A percentile compares a stretch with the other conserved stretches of the same genome.
Evolutionary conservation across 2,113 vertebrate genomes (phyloP).

Genomic region (Aviceda subcristata): DNA sequence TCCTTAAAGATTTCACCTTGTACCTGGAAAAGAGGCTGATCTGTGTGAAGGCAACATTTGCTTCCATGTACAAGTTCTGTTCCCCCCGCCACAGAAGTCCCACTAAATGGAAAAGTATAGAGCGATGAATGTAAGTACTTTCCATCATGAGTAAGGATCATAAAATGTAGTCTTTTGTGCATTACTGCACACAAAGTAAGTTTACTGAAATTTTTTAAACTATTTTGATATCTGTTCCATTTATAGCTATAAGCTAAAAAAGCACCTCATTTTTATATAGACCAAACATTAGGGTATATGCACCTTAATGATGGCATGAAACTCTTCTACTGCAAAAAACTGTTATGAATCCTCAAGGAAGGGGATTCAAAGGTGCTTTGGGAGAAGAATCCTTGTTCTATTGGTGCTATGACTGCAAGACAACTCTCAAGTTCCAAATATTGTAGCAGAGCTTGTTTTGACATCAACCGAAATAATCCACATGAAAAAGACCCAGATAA

Average conservation of each 20-base stretch:
- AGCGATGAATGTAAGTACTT: fast-evolving
- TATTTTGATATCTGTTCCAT: background rate
- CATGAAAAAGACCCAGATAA: background rate
- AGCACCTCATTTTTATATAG: background rate
- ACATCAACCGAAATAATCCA: background rate
- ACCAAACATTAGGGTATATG: background rate
- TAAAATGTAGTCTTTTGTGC: background rate
- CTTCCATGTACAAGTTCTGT: background rate
- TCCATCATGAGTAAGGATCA: background rate
- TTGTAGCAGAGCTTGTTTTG: background rate
- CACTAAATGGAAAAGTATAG: background rate
- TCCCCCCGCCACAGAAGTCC: background rate
- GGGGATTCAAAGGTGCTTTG: background rate
- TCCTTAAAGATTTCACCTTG: background rate
- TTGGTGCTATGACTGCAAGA: background rate
- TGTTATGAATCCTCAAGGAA: background rate
- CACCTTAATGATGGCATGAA: background rate
- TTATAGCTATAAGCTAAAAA: background rate
- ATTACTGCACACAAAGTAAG: background rate
- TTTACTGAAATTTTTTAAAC: background rate
- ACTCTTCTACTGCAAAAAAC: background rate
- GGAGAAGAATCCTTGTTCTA: background rate
- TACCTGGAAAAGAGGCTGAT: background rate
- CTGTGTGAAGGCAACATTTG: background rate
- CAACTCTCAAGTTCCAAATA: background rate